phyloP scores from a whole-genome alignment of 2,888 invertebrate genomes.

The Rugalucina vietnamica region DNA sequence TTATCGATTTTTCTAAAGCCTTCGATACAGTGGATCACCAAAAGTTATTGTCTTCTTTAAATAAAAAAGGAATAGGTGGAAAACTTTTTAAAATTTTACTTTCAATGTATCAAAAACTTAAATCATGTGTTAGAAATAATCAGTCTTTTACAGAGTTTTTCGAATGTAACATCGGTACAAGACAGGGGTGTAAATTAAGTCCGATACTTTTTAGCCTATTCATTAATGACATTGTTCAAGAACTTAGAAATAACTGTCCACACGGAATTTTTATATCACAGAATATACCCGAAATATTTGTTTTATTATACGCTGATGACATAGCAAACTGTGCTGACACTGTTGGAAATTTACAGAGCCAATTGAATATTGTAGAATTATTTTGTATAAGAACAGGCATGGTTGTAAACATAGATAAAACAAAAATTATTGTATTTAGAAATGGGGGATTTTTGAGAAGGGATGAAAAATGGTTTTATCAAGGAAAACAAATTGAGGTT shows the following conservation, averaged over 20 bases:
- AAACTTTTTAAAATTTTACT: too few relatives aligned
- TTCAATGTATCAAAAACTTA: too few relatives aligned
- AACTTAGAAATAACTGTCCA: too few relatives aligned
- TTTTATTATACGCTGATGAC: neutral
- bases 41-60: slow-evolving; percentile 1
- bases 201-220: neutral
- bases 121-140: neutral
- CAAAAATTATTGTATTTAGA: neutral
- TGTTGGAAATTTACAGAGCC: neutral
- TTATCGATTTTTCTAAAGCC: slow-evolving; percentile 16
- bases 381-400: neutral
- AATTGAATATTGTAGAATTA: neutral
- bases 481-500: neutral
- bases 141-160: neutral
- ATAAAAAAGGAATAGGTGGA: too few relatives aligned
- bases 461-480: neutral
- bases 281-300: slow-evolving; percentile 1
- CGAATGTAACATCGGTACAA: neutral
- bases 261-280: too few relatives aligned
- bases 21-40: slow-evolving; percentile 6
- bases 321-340: neutral
- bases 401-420: neutral
- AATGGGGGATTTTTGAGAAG: neutral
- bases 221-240: too few relatives aligned
- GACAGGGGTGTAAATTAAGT: neutral